Conservation (phyloP, 1,140 invertebrate genomes). For the roundworm (Caenorhabditis elegans) region DNA sequence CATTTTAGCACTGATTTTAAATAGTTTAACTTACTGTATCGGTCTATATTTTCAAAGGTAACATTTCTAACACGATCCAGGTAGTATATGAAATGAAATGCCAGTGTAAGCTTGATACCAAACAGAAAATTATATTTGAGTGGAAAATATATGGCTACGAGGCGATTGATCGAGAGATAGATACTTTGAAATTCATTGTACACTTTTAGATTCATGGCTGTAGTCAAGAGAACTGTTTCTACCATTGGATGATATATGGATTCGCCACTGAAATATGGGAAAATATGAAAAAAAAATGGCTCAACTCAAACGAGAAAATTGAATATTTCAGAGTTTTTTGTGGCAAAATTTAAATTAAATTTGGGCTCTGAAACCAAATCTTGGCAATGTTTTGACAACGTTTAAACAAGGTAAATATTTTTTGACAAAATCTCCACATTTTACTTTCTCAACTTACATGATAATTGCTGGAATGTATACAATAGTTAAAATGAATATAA, state of each 20-base stretch:
- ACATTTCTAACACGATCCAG: neutral
- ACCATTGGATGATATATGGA: neutral
- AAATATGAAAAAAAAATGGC: too few species aligned
- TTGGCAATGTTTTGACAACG: too few species aligned
- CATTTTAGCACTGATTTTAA: too few species aligned
- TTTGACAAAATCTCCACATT: too few species aligned
- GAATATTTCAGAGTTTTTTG: too few species aligned
- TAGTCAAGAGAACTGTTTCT: neutral
- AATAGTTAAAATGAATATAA: neutral
- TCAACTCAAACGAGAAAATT: too few species aligned
- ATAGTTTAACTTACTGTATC: neutral
- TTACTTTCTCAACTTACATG: neutral
- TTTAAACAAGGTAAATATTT: too few species aligned
- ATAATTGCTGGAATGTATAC: neutral
- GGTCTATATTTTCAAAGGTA: neutral
- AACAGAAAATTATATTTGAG: neutral
- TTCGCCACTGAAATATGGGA: neutral
- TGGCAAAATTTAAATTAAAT: too few species aligned
- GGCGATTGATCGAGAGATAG: neutral
- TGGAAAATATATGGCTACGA: neutral
- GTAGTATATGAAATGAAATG: neutral
- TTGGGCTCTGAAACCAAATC: neutral
- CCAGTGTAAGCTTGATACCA: neutral
- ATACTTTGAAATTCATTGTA: slow-evolving; percentile 5
- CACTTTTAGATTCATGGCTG: neutral